Conservation (phyloP, 35 echinoderm and acorn worm genomes). For the Heliocidaris erythrogramma region DNA sequence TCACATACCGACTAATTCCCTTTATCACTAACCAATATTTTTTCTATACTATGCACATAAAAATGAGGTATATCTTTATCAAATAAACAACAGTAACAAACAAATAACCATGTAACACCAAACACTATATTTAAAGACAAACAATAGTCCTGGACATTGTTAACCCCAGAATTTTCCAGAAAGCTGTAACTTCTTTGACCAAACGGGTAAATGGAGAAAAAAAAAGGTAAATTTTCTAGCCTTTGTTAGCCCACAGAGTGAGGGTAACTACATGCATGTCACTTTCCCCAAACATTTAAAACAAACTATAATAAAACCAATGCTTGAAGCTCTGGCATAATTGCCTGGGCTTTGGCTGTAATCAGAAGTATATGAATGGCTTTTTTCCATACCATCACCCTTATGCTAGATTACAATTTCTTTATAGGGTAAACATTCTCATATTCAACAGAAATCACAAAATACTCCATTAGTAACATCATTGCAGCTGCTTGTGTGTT, state of each 20-base stretch:
- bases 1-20: background rate
- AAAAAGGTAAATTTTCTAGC: too few species aligned
- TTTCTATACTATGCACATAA: background rate
- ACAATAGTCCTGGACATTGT: background rate
- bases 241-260: too few species aligned
- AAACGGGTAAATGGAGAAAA: too few species aligned
- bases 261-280: too few species aligned
- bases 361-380: too few species aligned
- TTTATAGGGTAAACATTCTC: background rate
- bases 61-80: background rate
- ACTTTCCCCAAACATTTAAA: too few species aligned
- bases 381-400: background rate
- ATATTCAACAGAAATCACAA: background rate
- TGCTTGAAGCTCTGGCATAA: too few species aligned
- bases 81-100: background rate
- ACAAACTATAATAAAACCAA: too few species aligned
- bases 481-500: background rate
- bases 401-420: background rate
- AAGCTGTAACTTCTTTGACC: too few species aligned
- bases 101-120: background rate
- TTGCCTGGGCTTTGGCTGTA: too few species aligned
- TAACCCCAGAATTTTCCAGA: too few species aligned
- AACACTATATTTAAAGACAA: background rate
- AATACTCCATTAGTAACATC: background rate
- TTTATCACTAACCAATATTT: background rate